phyloP scores from a whole-genome alignment of 2,888 invertebrate genomes.

The Macrosiphum euphorbiae region DNA sequence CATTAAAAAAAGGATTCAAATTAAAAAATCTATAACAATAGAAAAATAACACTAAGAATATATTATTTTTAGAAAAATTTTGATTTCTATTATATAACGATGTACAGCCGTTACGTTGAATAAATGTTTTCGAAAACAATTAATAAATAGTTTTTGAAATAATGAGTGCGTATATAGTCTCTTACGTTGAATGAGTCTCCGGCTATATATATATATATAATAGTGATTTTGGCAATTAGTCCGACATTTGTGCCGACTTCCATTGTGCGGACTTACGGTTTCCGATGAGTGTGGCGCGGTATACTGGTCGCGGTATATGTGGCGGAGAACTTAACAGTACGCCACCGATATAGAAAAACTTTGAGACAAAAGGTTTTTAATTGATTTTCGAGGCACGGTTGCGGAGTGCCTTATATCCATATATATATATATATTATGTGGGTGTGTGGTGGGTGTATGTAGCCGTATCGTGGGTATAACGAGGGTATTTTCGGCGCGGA shows the following conservation, averaged over 20 bases:
- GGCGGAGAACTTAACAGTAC: neutral
- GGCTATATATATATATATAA: neutral
- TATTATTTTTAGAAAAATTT: too few relatives aligned
- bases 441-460: neutral
- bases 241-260: neutral
- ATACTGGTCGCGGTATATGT: neutral
- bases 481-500: conserved; percentile 20
- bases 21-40: too few relatives aligned
- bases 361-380: conserved; percentile 49
- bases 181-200: too few relatives aligned
- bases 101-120: too few relatives aligned
- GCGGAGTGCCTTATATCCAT: neutral
- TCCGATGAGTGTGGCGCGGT: neutral
- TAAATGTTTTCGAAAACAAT: too few relatives aligned
- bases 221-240: conserved; percentile 36
- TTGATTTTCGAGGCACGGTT: conserved; percentile 37
- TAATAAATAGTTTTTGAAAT: too few relatives aligned
- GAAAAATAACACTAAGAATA: too few relatives aligned
- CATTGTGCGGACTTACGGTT: neutral
- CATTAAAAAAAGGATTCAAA: too few relatives aligned
- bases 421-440: neutral
- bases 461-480: neutral
- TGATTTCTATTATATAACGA: too few relatives aligned
- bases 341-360: conserved; percentile 25
- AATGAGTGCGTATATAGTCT: too few relatives aligned